Percentiles rank a stretch among this genome's conserved stretches.
phyloP scores from a whole-genome alignment of 1,140 invertebrate species.

The Drosophila nigrodunni region DNA sequence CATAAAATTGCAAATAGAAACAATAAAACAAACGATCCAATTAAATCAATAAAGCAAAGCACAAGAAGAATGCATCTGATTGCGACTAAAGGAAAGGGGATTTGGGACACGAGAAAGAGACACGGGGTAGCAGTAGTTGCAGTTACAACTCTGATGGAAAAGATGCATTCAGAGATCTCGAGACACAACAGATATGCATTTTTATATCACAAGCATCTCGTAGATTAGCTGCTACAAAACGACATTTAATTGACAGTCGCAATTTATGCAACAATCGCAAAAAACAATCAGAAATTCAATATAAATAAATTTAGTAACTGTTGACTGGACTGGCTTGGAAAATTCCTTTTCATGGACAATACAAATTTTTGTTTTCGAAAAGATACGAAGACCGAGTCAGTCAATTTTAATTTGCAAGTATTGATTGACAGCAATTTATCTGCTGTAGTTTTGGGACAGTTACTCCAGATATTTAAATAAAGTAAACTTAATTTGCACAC shows the following conservation, averaged over 20 bases:
- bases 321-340: slow-evolving; percentile 32
- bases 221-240: slow-evolving; percentile 71
- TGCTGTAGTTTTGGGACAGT: too few relatives aligned
- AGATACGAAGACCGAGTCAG: too few relatives aligned
- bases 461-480: too few relatives aligned
- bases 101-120: not conserved
- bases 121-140: slow-evolving; percentile 30
- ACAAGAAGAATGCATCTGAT: slow-evolving; percentile 61
- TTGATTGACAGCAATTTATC: too few relatives aligned
- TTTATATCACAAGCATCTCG: slow-evolving; percentile 10
- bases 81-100: slow-evolving; percentile 3
- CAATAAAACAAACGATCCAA: slow-evolving; percentile 71
- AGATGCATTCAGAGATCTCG: slow-evolving; percentile 50
- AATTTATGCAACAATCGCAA: slow-evolving; percentile 76
- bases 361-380: slow-evolving; percentile 9
- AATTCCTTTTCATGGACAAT: slow-evolving; percentile 32
- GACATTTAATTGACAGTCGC: slow-evolving; percentile 77
- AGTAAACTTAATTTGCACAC: too few relatives aligned
- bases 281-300: slow-evolving; percentile 46
- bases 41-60: slow-evolving; percentile 73
- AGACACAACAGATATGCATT: slow-evolving; percentile 17
- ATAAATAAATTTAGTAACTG: slow-evolving; percentile 43
- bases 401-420: not conserved
- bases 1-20: slow-evolving; percentile 75
- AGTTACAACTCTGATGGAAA: slow-evolving; percentile 20